Evolutionary conservation across 2,888 invertebrate species (phyloP).

Genomic region (Opisthograptis luteolata): DNA sequence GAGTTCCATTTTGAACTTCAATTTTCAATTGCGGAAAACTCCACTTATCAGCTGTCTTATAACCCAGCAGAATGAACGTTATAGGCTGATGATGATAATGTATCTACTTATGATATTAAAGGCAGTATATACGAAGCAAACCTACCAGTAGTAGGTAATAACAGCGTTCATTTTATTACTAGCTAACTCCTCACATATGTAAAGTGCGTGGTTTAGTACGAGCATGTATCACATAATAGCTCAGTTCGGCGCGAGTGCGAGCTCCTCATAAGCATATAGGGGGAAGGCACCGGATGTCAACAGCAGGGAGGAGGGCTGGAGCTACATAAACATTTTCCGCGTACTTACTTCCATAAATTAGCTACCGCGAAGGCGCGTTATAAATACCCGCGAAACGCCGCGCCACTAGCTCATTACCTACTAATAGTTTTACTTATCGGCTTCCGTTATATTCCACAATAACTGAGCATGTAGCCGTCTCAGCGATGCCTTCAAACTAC

Average conservation of each 20-base stretch:
- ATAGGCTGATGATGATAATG: no score
- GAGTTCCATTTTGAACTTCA: no score
- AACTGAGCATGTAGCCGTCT: slow-evolving; percentile 30
- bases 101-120: slow-evolving; percentile 26
- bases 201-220: slow-evolving; percentile 29
- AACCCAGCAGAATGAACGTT: no score
- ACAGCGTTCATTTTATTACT: slow-evolving; percentile 29
- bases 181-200: slow-evolving; percentile 14
- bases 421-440: slow-evolving; percentile 79
- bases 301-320: slow-evolving; percentile 62
- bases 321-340: slow-evolving; percentile 82
- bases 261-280: slow-evolving; percentile 48
- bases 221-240: slow-evolving; percentile 42
- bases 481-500: slow-evolving; percentile 1
- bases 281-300: slow-evolving; percentile 74
- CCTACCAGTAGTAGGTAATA: slow-evolving; percentile 34
- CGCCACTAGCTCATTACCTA: slow-evolving; percentile 74
- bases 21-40: slow-evolving; percentile 37
- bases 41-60: no score
- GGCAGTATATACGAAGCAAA: slow-evolving; percentile 30
- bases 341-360: slow-evolving; percentile 84
- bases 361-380: slow-evolving; percentile 80
- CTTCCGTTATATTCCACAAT: slow-evolving; percentile 66
- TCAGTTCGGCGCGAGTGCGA: slow-evolving; percentile 42
- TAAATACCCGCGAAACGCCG: slow-evolving; percentile 78